Evolutionary conservation across 2,888 invertebrate species (phyloP).

Genomic region (Blastobasis adustella): DNA sequence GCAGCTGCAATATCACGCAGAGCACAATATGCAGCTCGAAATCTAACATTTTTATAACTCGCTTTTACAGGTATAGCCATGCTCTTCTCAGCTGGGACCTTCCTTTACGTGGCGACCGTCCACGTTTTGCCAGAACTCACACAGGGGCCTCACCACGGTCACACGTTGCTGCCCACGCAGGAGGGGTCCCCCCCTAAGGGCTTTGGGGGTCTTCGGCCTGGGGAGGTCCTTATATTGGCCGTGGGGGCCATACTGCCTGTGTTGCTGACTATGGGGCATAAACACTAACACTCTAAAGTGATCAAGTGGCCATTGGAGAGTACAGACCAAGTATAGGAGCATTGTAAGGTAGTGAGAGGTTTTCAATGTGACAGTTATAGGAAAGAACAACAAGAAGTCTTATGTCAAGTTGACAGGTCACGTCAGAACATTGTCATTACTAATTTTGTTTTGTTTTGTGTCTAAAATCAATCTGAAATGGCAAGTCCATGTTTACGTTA

Average conservation of each 20-base stretch:
- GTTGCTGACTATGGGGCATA: slow-evolving; percentile 92
- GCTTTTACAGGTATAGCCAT: slow-evolving; percentile 85
- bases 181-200: slow-evolving; percentile 38
- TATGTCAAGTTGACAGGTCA: too few species aligned
- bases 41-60: neutral
- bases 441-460: too few species aligned
- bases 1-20: neutral
- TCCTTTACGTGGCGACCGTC: slow-evolving; percentile 98
- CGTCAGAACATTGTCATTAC: too few species aligned
- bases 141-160: slow-evolving; percentile 27
- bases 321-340: too few species aligned
- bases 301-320: too few species aligned
- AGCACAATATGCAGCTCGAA: neutral
- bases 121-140: slow-evolving; percentile 98
- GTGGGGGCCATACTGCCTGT: slow-evolving; percentile 92
- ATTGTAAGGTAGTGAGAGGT: too few species aligned
- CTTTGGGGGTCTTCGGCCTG: slow-evolving; percentile 78
- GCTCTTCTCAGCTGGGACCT: slow-evolving; percentile 99
- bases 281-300: slow-evolving; percentile 72
- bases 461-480: too few species aligned
- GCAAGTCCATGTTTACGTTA: too few species aligned
- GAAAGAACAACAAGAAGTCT: too few species aligned
- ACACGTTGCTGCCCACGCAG: slow-evolving; percentile 52
- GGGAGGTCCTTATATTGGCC: slow-evolving; percentile 89
- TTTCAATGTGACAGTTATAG: too few species aligned